Conservation (phyloP, 2,888 invertebrate species). For the Aethes cnicana region DNA sequence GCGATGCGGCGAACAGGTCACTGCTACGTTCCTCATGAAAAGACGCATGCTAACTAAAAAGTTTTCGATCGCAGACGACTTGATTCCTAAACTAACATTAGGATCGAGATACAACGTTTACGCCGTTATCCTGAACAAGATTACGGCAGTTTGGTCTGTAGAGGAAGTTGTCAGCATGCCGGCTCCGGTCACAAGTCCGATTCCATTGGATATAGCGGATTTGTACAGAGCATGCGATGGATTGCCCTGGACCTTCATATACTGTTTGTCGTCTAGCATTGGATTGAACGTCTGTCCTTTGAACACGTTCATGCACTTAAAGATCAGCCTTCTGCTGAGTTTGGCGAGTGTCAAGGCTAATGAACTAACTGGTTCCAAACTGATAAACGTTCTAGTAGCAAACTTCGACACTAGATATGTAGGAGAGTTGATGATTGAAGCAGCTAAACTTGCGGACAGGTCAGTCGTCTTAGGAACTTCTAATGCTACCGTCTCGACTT, state of each 20-base stretch:
- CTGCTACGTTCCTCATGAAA: conserved; percentile 53
- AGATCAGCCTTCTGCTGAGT: conserved; percentile 67
- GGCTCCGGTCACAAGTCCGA: conserved; percentile 49
- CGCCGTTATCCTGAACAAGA: conserved; percentile 53
- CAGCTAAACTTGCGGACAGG: conserved; percentile 56
- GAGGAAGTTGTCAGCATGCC: conserved; percentile 48
- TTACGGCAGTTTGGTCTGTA: conserved; percentile 54
- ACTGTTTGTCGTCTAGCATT: conserved; percentile 67
- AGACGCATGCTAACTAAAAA: conserved; percentile 45
- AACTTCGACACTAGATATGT: conserved; percentile 63
- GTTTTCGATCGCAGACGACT: conserved; percentile 59
- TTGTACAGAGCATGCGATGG: conserved; percentile 55
- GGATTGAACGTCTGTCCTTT: conserved; percentile 63
- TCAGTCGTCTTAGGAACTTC: conserved; percentile 51
- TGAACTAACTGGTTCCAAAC: conserved; percentile 47
- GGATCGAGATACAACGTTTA: conserved; percentile 55
- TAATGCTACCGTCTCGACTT: conserved; percentile 47
- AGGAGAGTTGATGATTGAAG: conserved; percentile 59
- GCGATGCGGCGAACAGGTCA: conserved; percentile 66
- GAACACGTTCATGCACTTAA: conserved; percentile 69
- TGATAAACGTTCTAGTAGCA: conserved; percentile 62
- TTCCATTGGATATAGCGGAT: conserved; percentile 55
- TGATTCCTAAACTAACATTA: conserved; percentile 53
- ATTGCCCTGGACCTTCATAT: conserved; percentile 69
- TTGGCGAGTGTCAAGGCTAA: conserved; percentile 65